Base-by-base conservation (phyloP, 2,888 invertebrate species). In the Euplexia lucipara region DNA sequence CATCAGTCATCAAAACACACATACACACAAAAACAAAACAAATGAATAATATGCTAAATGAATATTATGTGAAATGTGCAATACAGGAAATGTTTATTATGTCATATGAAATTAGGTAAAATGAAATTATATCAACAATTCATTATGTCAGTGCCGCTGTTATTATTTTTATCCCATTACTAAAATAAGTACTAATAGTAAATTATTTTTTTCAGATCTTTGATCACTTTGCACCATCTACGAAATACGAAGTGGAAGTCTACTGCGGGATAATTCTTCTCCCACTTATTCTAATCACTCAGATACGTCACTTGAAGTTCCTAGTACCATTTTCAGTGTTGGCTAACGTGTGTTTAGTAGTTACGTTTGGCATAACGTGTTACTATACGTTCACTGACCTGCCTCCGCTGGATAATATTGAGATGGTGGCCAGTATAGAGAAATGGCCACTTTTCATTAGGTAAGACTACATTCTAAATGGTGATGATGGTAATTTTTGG, bases 281-380 rank as follows among this genome's bases (percentile, higher is more conserved):
- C 0, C 97, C 98, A 0, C 90, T 98, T 18, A 90, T 98, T 12
- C 86, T 97, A 0, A 96, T 98, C 48, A 97, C 97, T 5, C 97
- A 97, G 89, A 86, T 94, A 54, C 85, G 98, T 47, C 96, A 98
- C 83, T 95, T 99, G 0, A 98, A 97, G 88, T 97, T 97, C 83
- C 92, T 99, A 44, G 98, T 99, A 3, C 98, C 98, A 0, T 98
- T 99, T 89, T 99, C 99, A 0, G 94, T 97, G 62, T 86, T 98
- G 20, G 99, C 99, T 30, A 99, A 99, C 87, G 54, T 97, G 0
- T 97, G 98, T 59, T 97, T 99, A 83, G 91, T 98, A 0, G 86
- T 96, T 1, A 98, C 98, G 0, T 97, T 99, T 78, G 95, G 95
- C 14, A 97, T 99, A 58, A 98, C 98, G 0, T 96, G 98, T 66